These are phyloP conservation scores for Erythrocercus mccallii DNA, from an alignment of 2,113 vertebrate species.

Conservation along the genomic window DNA sequence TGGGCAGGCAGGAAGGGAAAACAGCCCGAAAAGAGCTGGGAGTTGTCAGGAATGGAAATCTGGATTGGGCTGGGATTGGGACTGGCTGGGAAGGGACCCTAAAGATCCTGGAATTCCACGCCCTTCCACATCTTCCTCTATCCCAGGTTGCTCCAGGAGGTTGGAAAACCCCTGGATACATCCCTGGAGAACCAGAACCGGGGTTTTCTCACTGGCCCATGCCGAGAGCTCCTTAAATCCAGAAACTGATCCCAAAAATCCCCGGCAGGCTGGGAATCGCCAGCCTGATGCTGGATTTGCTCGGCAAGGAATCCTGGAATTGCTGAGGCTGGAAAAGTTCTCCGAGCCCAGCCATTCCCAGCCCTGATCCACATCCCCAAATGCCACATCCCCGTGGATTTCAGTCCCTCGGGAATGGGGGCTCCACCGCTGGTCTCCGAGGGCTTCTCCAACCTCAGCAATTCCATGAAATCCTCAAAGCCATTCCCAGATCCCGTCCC, in stretches of 20 bases:
- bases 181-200: accelerated
- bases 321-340: background rate
- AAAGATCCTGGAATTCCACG: background rate
- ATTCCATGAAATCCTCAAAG: background rate
- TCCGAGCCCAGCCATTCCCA: background rate
- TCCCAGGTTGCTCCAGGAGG: too few relatives aligned
- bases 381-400: accelerated
- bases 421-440: background rate
- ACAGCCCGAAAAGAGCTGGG: background rate
- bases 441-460: background rate
- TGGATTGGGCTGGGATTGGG: background rate
- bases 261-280: background rate
- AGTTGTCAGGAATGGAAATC: background rate
- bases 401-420: background rate
- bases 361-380: accelerated
- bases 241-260: background rate
- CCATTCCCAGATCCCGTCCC: background rate
- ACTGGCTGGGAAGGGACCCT: background rate
- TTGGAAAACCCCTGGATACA: background rate
- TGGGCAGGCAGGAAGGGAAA: background rate
- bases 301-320: accelerated
- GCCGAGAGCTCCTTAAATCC: background rate
- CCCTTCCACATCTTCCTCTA: background rate
- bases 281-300: accelerated
- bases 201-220: background rate